These are phyloP conservation scores for Chesias legatella DNA, from an alignment of 2,888 invertebrate genomes.

Conservation along the genomic window DNA sequence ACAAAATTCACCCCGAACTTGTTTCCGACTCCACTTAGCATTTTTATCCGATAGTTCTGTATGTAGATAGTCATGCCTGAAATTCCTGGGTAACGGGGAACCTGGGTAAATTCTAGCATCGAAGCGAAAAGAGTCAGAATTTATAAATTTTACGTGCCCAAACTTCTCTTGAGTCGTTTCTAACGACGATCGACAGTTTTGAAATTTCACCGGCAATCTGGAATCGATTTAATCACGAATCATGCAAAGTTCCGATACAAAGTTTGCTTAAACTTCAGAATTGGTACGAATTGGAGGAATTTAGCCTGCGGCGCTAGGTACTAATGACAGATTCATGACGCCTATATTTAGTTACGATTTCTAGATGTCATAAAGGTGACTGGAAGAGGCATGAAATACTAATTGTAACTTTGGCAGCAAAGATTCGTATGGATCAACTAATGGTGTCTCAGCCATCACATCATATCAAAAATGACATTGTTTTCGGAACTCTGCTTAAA, in stretches of 20 bases:
- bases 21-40: constrained; percentile 15
- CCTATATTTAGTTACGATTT: constrained; percentile 50
- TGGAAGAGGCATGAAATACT: constrained; percentile 24
- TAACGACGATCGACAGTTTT: constrained; percentile 72
- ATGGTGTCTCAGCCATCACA: too few relatives aligned
- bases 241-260: constrained; percentile 68
- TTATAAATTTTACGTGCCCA: constrained; percentile 61
- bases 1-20: constrained; percentile 5
- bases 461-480: too few relatives aligned
- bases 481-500: too few relatives aligned
- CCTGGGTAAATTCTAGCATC: constrained; percentile 44
- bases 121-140: constrained; percentile 52
- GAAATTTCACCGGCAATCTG: constrained; percentile 69
- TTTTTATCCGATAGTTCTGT: constrained; percentile 17
- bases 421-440: too few relatives aligned
- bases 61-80: constrained; percentile 23
- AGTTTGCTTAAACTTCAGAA: constrained; percentile 71
- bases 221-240: constrained; percentile 78
- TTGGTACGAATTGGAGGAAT: constrained; percentile 75
- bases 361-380: constrained; percentile 29
- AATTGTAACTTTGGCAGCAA: constrained; percentile 26
- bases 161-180: constrained; percentile 55
- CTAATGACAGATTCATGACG: constrained; percentile 71
- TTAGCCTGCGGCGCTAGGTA: constrained; percentile 69
- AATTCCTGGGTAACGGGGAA: too few relatives aligned